These are phyloP conservation scores for Sterrhoptilus dennistouni DNA, from an alignment of 2,113 vertebrate genomes.

Conservation along the genomic window DNA sequence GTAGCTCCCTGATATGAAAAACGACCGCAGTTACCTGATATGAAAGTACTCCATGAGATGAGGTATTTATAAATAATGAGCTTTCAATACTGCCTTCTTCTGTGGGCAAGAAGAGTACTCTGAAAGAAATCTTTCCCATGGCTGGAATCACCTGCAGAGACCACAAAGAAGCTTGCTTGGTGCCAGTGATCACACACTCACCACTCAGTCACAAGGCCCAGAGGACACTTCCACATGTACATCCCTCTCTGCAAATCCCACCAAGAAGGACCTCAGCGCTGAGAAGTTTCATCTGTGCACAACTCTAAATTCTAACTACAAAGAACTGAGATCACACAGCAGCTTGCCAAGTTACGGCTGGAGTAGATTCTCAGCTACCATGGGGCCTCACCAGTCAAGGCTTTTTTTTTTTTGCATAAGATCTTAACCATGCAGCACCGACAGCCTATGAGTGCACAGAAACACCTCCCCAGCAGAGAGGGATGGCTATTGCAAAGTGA, in stretches of 20 bases:
- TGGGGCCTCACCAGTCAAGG: rapidly evolving
- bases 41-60: constrained; percentile 88
- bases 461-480: rapidly evolving
- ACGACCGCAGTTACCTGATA: constrained; percentile 80
- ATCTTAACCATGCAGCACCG: rapidly evolving
- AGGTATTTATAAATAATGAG: constrained; percentile 99
- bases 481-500: neutral
- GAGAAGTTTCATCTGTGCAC: neutral
- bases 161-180: neutral
- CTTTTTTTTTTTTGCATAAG: neutral
- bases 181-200: neutral
- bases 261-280: neutral
- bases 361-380: neutral
- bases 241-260: neutral
- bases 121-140: constrained; percentile 91
- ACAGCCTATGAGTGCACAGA: neutral
- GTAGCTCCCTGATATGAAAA: constrained; percentile 83
- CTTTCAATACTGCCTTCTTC: constrained; percentile 93
- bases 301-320: neutral
- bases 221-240: neutral
- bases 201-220: rapidly evolving
- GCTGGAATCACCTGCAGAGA: constrained; percentile 89
- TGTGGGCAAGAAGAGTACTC: constrained; percentile 93
- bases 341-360: neutral
- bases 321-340: neutral